These are phyloP conservation scores for Pomatostomus ruficeps DNA, from an alignment of 2,113 vertebrate species.

Conservation along the genomic window DNA sequence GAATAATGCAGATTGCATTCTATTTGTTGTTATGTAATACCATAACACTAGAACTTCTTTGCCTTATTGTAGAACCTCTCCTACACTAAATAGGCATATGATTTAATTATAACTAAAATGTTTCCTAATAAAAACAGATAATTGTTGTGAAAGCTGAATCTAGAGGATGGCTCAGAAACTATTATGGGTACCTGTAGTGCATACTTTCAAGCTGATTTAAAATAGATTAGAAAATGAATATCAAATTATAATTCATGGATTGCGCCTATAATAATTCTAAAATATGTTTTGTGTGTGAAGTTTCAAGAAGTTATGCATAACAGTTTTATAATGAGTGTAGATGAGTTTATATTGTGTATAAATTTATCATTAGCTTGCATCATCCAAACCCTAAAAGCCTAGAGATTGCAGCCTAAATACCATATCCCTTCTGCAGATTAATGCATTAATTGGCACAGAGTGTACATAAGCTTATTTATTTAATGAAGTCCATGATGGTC, in stretches of 20 bases:
- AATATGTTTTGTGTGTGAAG: background rate
- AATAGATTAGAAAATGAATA: background rate
- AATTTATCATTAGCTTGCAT: slow-evolving; percentile 25
- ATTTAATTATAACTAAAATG: background rate
- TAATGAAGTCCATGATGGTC: background rate
- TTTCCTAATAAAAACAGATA: background rate
- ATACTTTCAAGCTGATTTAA: background rate
- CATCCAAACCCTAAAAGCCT: background rate
- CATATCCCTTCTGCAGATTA: slow-evolving; percentile 15
- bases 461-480: slow-evolving; percentile 10
- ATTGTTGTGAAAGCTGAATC: background rate
- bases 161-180: background rate
- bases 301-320: background rate
- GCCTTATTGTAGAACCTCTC: background rate
- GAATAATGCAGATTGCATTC: background rate
- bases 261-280: background rate
- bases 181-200: background rate
- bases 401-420: background rate
- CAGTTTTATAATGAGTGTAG: background rate
- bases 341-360: background rate
- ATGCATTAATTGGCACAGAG: slow-evolving; percentile 20
- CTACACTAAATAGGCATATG: background rate
- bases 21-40: background rate
- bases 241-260: background rate
- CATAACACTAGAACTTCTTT: background rate